Base-by-base conservation (phyloP, 2,113 vertebrate genomes). In the Mormoops blainvillei region DNA sequence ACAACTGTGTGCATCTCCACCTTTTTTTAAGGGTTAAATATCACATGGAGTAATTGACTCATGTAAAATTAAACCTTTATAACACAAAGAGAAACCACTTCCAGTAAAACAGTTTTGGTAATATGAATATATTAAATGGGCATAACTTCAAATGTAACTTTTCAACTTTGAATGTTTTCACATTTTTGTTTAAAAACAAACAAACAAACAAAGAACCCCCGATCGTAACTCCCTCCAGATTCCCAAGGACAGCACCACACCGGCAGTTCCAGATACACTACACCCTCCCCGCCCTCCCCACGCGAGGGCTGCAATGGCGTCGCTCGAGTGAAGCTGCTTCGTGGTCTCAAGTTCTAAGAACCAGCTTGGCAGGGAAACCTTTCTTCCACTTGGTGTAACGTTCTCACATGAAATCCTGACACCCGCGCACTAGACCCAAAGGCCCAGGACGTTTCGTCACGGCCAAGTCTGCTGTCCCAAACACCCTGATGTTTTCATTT, bases 1-100 rank as follows among this genome's bases (percentile, higher is more conserved):
- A 98, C 98, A 98, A 98, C 4, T 98, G 98, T 98, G 95, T 98
- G 98, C 98, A 98, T 96, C 98, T 98, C 97, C 82, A 87, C 65
- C 91, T 93, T 90, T 89, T 80, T 87, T 61, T 13, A 71, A 84
- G 94, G 97, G 94, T 48, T 95, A 56, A 89, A 97, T 95, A 85
- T 98, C 97, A 97, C 98, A 98, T 87, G 97, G 97, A 98, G 97
- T 98, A 98, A 98, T 88, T 98, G 93, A 91, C 98, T 95, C 96
- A 96, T 12, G 98, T 97, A 98, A 97, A 97, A 95, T 97, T 84
- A 97, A 98, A 97, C 95, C 97, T 98, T 97, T 97, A 76, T 94
- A 84, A 96, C 98, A 98, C 96, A 98, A 76, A 78, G 94, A 98
- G 98, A 98, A 98, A 97, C 96, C 97, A 98, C 96, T 98, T 98